These are phyloP conservation scores for Linurgus olivaceus DNA, from an alignment of 2,797 vertebrate genomes.

Conservation along the genomic window DNA sequence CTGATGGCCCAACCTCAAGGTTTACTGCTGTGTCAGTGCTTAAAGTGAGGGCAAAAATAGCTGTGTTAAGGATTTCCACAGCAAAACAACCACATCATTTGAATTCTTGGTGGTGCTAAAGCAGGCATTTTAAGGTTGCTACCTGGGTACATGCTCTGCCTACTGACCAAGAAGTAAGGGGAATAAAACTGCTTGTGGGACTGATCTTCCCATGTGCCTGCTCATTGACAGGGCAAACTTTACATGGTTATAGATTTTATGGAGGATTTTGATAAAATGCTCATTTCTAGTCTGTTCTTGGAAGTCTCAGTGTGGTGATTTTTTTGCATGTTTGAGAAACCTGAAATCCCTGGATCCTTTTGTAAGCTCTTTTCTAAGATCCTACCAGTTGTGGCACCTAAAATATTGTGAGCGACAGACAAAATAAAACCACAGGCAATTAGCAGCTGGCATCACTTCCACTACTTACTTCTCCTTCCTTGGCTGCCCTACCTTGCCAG, in stretches of 20 bases:
- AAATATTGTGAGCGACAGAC: neutral
- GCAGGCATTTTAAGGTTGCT: neutral
- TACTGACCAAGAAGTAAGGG: neutral
- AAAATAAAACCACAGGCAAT: neutral
- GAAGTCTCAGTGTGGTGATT: neutral
- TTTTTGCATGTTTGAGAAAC: neutral
- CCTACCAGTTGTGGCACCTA: neutral
- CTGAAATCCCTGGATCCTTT: neutral
- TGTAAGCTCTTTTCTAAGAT: neutral
- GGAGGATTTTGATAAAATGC: neutral
- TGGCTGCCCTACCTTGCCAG: neutral
- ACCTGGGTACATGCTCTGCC: neutral
- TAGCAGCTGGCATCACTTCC: neutral
- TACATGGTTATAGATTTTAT: neutral
- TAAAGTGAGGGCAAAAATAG: neutral
- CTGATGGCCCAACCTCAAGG: neutral
- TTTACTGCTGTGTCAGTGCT: neutral
- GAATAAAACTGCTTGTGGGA: conserved; percentile 1
- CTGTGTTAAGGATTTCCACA: neutral
- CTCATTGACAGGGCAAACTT: conserved; percentile 3
- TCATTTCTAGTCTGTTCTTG: neutral
- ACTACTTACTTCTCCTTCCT: neutral
- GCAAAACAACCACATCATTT: neutral
- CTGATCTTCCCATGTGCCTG: neutral
- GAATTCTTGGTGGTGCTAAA: neutral